Percentiles rank a stretch among this genome's conserved stretches.
phyloP scores from a whole-genome alignment of 2,888 invertebrate species.

The Stegophylla sp. region DNA sequence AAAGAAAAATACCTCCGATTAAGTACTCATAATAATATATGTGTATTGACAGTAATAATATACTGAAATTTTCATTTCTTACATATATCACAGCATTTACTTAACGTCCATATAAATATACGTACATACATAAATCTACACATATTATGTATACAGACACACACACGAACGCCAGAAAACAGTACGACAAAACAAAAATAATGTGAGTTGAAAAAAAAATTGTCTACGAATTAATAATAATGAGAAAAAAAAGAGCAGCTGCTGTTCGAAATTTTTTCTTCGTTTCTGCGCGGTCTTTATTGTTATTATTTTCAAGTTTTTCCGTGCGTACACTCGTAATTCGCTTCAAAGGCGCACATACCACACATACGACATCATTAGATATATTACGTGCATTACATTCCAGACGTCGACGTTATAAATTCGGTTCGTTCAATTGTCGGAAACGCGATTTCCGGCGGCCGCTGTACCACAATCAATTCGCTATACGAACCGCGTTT shows the following conservation, averaged over 20 bases:
- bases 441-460: neutral
- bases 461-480: neutral
- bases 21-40: no score
- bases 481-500: neutral
- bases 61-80: no score
- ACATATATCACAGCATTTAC: no score
- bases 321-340: neutral
- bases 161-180: neutral
- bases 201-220: neutral
- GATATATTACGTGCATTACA: neutral
- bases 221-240: neutral
- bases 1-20: no score
- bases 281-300: neutral
- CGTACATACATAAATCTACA: no score
- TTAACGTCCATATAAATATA: no score
- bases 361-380: neutral
- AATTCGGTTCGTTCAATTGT: neutral
- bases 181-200: neutral
- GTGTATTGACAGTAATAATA: no score
- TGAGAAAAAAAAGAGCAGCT: neutral
- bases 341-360: neutral
- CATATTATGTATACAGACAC: no score
- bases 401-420: neutral
- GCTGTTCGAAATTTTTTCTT: neutral
- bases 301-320: neutral